Base-by-base conservation (phyloP, 1,140 invertebrate genomes). In the Listronotus oregonensis region DNA sequence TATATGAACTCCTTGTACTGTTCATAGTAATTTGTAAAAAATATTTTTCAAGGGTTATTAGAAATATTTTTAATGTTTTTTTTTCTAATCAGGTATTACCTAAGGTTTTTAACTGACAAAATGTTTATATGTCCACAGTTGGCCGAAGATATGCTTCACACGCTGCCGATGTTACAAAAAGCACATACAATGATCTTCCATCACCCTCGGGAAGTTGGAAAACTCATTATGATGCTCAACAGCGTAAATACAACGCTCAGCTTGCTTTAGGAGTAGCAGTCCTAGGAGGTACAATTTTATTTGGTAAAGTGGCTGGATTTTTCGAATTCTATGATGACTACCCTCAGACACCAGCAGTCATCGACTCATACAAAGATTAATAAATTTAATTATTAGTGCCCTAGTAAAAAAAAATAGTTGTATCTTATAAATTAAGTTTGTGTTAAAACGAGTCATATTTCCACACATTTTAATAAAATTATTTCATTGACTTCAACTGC, bases 121-220 rank as follows among this genome's bases (percentile, higher is more conserved):
- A 27, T 27, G 5, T 27, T 1, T 27, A 46, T 46, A 1, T 46
- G 1, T 37, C 44, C 42, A 42, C 31, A 52, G 64, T 39, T 31
- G 50, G 47, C 9, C 7, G 15, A 18, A 54, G 65, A 49, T 11
- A 61, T 46, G 39, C 64, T 11, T 58, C 56, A 10, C 47, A 47
- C 17, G 46, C 49, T 58, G 49, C 42, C 27, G 17, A 9, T 10
- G 31, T 42, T 54, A 32, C 42, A 11, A 63, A 46, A 18, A 60
- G 15, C 34, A 52, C 72, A 7, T 73, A 72, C 44, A 87, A 92
- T 73, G 90, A 93, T 70, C 73, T 92, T 73, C 88, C 89, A 5
- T 82, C 86, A 12, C 90, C 91, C 6, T 78, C 82, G 50, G 90
- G 91, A 21, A 86, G 86, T 10, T 94, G 90, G 90, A 80, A 89